phyloP scores from a whole-genome alignment of 2,888 invertebrate species.

The Rhamphomyia laevipes region DNA sequence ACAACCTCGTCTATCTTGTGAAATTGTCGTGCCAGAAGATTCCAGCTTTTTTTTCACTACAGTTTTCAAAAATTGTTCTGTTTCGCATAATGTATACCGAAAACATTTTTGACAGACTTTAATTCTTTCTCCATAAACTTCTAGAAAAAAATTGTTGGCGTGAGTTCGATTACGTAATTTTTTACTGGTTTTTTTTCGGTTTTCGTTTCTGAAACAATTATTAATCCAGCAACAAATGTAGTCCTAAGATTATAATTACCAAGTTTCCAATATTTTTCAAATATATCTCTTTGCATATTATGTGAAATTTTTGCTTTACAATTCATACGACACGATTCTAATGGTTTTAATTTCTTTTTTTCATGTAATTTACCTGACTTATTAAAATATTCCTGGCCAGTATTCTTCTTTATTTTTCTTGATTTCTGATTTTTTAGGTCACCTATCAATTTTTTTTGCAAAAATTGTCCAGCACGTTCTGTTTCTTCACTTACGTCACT shows the following conservation, averaged over 20 bases:
- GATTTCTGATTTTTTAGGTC: neutral
- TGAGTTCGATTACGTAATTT: slow-evolving; percentile 10
- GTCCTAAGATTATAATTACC: neutral
- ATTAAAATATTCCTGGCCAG: neutral
- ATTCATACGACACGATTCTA: slow-evolving; percentile 4
- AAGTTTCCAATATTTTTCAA: slow-evolving; percentile 5
- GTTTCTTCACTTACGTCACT: neutral
- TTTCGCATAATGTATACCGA: slow-evolving; percentile 13
- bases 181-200: neutral
- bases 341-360: neutral
- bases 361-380: neutral
- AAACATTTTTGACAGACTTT: slow-evolving; percentile 16
- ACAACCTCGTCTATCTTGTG: slow-evolving; percentile 8
- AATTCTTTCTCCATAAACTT: slow-evolving; percentile 12
- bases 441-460: neutral
- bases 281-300: slow-evolving; percentile 2
- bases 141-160: slow-evolving; percentile 11
- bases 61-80: slow-evolving; percentile 15
- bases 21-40: neutral
- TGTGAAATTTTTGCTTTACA: slow-evolving; percentile 2
- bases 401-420: slow-evolving; percentile 4
- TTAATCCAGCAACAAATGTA: neutral
- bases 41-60: slow-evolving; percentile 12
- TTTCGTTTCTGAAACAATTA: neutral
- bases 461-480: neutral